These are phyloP conservation scores for Asteroscopus sphinx DNA, from an alignment of 2,888 invertebrate genomes.

Conservation along the genomic window DNA sequence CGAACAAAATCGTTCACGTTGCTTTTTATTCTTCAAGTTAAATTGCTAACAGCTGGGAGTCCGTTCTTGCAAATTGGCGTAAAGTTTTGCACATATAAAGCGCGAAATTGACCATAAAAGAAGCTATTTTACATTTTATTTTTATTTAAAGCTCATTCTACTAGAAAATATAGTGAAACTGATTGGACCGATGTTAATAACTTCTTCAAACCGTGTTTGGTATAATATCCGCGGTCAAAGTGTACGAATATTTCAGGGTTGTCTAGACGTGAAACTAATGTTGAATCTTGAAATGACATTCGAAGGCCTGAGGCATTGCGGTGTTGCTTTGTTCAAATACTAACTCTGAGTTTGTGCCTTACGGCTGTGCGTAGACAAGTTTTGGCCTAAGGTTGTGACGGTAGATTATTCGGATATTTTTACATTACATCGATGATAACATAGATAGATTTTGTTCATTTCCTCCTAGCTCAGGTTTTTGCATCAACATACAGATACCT, in stretches of 20 bases:
- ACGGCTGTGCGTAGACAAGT: slow-evolving; percentile 36
- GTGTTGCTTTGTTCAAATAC: slow-evolving; percentile 84
- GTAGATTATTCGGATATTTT: slow-evolving; percentile 1
- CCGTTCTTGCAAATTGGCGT: slow-evolving; percentile 43
- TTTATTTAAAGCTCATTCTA: slow-evolving; percentile 25
- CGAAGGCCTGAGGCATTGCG: slow-evolving; percentile 78
- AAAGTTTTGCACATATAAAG: slow-evolving; percentile 31
- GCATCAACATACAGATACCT: slow-evolving; percentile 20
- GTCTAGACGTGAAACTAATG: slow-evolving; percentile 79
- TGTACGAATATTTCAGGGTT: slow-evolving; percentile 65
- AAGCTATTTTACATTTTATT: slow-evolving; percentile 24
- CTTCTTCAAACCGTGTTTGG: slow-evolving; percentile 49
- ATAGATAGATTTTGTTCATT: slow-evolving; percentile 7
- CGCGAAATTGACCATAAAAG: slow-evolving; percentile 34
- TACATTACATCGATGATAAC: neutral
- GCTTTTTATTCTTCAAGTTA: slow-evolving; percentile 13
- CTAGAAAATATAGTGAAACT: slow-evolving; percentile 29
- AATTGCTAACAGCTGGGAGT: slow-evolving; percentile 39
- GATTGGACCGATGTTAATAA: slow-evolving; percentile 43
- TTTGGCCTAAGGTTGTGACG: slow-evolving; percentile 38
- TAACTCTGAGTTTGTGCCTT: slow-evolving; percentile 60
- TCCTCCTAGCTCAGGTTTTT: slow-evolving; percentile 10
- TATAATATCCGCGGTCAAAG: slow-evolving; percentile 54
- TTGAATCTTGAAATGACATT: slow-evolving; percentile 79
- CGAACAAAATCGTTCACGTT: slow-evolving; percentile 19